Base-by-base conservation (phyloP, 2,113 vertebrate species). In the Indicator maculatus region DNA sequence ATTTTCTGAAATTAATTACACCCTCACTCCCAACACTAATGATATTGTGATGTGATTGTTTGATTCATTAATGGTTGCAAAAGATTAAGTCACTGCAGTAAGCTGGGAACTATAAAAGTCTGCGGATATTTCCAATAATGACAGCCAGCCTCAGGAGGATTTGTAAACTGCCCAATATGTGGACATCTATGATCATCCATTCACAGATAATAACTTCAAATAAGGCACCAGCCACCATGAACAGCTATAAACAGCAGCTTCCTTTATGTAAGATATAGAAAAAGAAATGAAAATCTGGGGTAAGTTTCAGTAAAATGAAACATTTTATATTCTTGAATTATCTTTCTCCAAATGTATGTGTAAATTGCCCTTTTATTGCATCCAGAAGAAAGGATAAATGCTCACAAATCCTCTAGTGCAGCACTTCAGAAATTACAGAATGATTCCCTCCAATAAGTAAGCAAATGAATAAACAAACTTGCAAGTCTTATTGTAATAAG, bases 381-480 rank as follows among this genome's bases (percentile, higher is more conserved):
- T 60, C 23, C 23, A 81, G 23, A 61, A 79, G 72, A 64, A 64
- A 19, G 11, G 10, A 38, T 4, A 75, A 63, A 50, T n/a, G 5
- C 9, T 59, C 36, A 16, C 23, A 8, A 56, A 3, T 65, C 24
- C 17, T 38, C 7, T 55, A 11, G 12, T 45, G 39, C 0, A 1
- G 36, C 16, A 21, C 11, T 66, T 83, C 20, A 70, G 45, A 95
- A 94, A 90, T 89, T 76, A 80, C 88, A 53, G 89, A 86, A 94
- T 44, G 19, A 86, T 56, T 27, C 8, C 5, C 10, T 80, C 11
- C 39, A 80, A 61, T 86, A 84, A 84, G 27, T 78, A 94, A 86
- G n/a, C 27, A 31, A 87, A 95, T 63, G 21, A 72, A 94, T 90
- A 96, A 95, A 88, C 33, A 79, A 53, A 55, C 47, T 93, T 93